Evolutionary conservation across 2,113 vertebrate species (phyloP), one percentile per base, ranked within the genome.

Genomic region (Neodon shergylaensis): DNA sequence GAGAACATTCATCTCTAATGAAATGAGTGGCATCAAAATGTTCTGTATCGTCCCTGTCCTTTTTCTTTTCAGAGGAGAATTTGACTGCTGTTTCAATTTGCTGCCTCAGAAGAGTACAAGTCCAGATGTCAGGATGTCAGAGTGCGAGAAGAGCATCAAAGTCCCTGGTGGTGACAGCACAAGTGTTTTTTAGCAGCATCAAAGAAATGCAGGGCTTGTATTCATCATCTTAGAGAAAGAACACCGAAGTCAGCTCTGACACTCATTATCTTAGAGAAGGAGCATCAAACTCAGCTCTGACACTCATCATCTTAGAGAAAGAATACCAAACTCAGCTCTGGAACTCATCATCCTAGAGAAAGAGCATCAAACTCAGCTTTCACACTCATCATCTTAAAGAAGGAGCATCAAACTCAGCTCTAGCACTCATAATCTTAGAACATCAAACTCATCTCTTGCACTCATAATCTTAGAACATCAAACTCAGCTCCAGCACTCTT

Each of bases 91-190:
- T 92, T 96, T 95, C 88, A 92, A 76, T 96, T 95, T 97, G 95
- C 91, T 94, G 77, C 96, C 94, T 96, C 88, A 58, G 95, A 90
- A 86, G 78, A 90, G 47, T 91, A 70, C 52, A 73, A 91, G 95
- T 85, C 95, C 93, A 83, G 82, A 94, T 94, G 95, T 96, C 93
- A 90, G 92, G 31, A 94, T 92, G 88, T 95, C 97, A 95, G 95
- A 93, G 68, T 16, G 14, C 42, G 90, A 74, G 90, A 83, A 42
- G 88, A 95, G 96, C 96, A 97, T 96, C 93, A 94, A 95, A 97
- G 93, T 52, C 65, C 42, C 70, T 36, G 26, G 70, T 44, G 74
- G 31, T 63, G 92, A 70, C 1, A 7, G 91, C 66, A 7, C 88
- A 86, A 97, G 88, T 68, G 77, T 78, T 86, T 95, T 65, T 63